These are phyloP conservation scores for Ericerus pela DNA, from an alignment of 1,140 invertebrate species.

Conservation along the genomic window DNA sequence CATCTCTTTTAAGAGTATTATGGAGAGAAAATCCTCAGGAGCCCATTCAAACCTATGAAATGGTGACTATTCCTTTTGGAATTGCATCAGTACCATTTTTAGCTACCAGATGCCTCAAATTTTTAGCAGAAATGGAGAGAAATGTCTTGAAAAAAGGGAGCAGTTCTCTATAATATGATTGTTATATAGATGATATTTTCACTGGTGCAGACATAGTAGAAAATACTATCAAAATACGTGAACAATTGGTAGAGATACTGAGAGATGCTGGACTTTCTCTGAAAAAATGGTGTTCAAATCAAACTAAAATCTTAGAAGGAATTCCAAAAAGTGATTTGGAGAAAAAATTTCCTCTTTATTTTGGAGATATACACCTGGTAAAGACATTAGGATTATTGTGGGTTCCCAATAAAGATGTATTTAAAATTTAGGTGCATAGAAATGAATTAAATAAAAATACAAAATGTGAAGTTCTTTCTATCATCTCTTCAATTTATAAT, in stretches of 20 bases:
- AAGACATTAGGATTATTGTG: constrained; percentile 14
- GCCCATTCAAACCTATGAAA: constrained; percentile 21
- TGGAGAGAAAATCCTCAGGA: constrained; percentile 20
- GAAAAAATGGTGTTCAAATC: too few species aligned
- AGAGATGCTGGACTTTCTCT: constrained; percentile 4
- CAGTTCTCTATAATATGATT: constrained; percentile 26
- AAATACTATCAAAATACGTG: neutral
- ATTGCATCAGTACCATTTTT: constrained; percentile 26
- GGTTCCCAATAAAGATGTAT: neutral
- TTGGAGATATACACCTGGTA: neutral
- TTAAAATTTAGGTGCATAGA: neutral
- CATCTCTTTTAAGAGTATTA: constrained; percentile 21
- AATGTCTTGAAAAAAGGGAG: constrained; percentile 21
- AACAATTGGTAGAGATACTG: neutral
- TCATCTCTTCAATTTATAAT: constrained; percentile 24
- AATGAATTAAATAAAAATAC: neutral
- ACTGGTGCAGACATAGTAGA: neutral
- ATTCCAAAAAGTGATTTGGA: neutral
- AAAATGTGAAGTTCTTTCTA: constrained; percentile 18
- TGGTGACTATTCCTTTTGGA: constrained; percentile 30
- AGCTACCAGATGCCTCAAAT: constrained; percentile 26
- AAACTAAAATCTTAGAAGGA: neutral
- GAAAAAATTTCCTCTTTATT: neutral
- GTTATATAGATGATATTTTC: constrained; percentile 33
- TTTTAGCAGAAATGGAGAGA: constrained; percentile 24